A percentile compares a stretch with the other conserved stretches of the same genome.
phyloP scores from a whole-genome alignment of 2,797 vertebrate species.

The Anguilla pacifica region DNA sequence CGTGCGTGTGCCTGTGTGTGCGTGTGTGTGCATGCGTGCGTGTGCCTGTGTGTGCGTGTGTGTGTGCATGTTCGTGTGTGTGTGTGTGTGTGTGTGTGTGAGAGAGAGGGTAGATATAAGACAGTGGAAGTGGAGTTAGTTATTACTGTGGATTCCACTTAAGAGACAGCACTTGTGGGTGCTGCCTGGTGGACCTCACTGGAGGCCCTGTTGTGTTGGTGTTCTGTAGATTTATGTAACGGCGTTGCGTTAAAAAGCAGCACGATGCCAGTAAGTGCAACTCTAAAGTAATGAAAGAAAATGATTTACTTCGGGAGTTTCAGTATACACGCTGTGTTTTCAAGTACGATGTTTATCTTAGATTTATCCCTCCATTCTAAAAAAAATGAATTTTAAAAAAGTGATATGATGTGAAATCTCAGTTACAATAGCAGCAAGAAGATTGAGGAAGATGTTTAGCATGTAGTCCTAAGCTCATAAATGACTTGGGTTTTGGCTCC shows the following conservation, averaged over 20 bases:
- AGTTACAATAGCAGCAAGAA: background rate
- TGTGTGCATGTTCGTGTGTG: slow-evolving; percentile 31
- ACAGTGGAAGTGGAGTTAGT: slow-evolving; percentile 25
- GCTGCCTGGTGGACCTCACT: background rate
- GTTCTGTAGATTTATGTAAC: background rate
- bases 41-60: background rate
- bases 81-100: slow-evolving; percentile 11
- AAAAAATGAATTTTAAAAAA: background rate
- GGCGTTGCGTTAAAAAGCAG: background rate
- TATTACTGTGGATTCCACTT: background rate
- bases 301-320: background rate
- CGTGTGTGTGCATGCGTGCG: background rate
- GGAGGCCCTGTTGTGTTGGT: background rate
- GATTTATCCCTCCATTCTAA: background rate
- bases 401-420: background rate
- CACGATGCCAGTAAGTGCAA: background rate
- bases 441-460: background rate
- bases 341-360: background rate
- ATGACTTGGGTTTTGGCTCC: background rate
- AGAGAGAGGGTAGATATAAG: too few species aligned
- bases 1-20: background rate
- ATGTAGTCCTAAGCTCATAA: background rate
- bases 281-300: background rate
- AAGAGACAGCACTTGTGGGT: background rate
- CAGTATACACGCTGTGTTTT: background rate